phyloP scores from a whole-genome alignment of 2,113 vertebrate genomes.

The Thamnophis sirtalis region DNA sequence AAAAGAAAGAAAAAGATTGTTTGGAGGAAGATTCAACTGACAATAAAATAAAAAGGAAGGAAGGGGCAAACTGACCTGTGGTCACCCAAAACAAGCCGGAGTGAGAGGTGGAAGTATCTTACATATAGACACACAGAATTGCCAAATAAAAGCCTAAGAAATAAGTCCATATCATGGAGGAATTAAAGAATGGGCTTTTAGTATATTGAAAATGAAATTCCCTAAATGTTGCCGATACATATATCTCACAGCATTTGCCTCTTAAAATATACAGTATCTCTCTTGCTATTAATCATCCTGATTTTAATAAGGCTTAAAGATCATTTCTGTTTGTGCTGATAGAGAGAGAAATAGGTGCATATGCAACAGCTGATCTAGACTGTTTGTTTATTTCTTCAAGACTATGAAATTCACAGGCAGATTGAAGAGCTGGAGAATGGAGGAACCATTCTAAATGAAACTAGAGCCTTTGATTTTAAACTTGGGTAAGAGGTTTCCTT shows the following conservation, averaged over 20 bases:
- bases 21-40: background rate
- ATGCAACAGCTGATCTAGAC: conserved; percentile 20
- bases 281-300: conserved; percentile 32
- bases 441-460: conserved; percentile 88
- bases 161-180: background rate
- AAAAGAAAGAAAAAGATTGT: background rate
- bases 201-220: background rate
- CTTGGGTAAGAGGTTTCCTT: conserved; percentile 78
- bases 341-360: conserved; percentile 49
- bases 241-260: conserved; percentile 21
- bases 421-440: conserved; percentile 81
- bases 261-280: background rate
- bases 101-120: background rate
- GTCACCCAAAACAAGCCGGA: background rate
- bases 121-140: background rate
- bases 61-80: background rate
- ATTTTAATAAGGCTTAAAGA: conserved; percentile 47
- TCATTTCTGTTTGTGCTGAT: conserved; percentile 24
- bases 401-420: conserved; percentile 96
- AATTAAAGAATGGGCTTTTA: background rate
- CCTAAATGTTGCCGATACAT: background rate
- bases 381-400: conserved; percentile 68
- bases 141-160: background rate
- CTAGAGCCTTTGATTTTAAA: conserved; percentile 88
- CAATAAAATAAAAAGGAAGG: background rate